phyloP scores from a whole-genome alignment of 2,888 invertebrate genomes.

The Apotomis capreana region DNA sequence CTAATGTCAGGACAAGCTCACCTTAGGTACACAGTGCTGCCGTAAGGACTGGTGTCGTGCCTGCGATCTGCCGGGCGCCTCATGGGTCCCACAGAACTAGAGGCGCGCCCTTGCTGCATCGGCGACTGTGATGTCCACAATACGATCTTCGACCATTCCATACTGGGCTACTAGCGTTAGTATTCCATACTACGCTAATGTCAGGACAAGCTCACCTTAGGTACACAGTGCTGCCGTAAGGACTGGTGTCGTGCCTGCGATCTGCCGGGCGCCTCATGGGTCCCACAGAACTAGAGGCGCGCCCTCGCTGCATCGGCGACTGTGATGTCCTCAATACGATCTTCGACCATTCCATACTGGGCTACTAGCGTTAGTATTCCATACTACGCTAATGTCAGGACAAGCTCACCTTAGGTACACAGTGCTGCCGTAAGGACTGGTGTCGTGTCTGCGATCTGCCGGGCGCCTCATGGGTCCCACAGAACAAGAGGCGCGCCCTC shows the following conservation, averaged over 20 bases:
- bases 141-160: too few species aligned
- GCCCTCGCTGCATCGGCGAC: conserved; percentile 68
- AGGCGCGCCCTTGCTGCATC: conserved; percentile 72
- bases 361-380: too few species aligned
- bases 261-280: conserved; percentile 92
- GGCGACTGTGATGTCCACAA: conserved; percentile 65
- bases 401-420: conserved; percentile 83
- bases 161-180: too few species aligned
- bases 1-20: conserved; percentile 48
- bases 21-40: conserved; percentile 80
- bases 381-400: conserved; percentile 59
- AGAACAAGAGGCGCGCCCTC: conserved; percentile 75
- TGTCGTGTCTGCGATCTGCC: conserved; percentile 87
- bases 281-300: conserved; percentile 83
- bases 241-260: conserved; percentile 92
- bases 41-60: conserved; percentile 81
- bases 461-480: conserved; percentile 92
- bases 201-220: conserved; percentile 67
- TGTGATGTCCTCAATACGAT: too few species aligned
- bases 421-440: conserved; percentile 66
- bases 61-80: conserved; percentile 89
- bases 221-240: conserved; percentile 89
- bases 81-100: conserved; percentile 88
- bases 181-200: conserved; percentile 70
- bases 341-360: too few species aligned